Percentiles rank a stretch among this genome's conserved stretches.
These are phyloP conservation scores for Astatoreochromis straeleni DNA, from an alignment of 2,113 vertebrate species.

Conservation along the genomic window DNA sequence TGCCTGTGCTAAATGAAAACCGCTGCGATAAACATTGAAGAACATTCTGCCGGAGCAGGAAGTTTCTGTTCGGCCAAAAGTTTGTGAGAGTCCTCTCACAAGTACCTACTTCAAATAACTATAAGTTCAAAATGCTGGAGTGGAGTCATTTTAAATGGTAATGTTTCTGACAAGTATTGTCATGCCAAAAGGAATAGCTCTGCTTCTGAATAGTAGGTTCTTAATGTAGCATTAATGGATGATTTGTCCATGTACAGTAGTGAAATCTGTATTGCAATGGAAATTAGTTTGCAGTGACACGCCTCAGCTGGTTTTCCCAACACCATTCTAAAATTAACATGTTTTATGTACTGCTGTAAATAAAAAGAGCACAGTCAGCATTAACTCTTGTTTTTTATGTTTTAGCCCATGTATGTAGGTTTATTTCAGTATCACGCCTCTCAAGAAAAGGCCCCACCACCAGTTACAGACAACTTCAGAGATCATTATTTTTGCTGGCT, in stretches of 20 bases:
- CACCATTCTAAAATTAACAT: background rate
- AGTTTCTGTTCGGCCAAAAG: background rate
- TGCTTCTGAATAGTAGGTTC: slow-evolving; percentile 5
- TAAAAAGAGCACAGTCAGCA: background rate
- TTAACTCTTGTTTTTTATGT: background rate
- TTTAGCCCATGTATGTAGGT: background rate
- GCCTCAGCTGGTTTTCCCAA: background rate
- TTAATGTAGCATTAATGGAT: slow-evolving; percentile 46
- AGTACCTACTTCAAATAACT: background rate
- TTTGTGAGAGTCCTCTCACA: background rate
- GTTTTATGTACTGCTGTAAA: background rate
- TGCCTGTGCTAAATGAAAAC: background rate
- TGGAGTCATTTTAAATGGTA: background rate
- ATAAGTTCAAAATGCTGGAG: background rate
- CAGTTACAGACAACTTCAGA: background rate
- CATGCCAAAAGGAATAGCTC: background rate
- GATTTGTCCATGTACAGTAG: slow-evolving; percentile 13
- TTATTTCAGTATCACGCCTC: background rate
- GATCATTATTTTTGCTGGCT: background rate
- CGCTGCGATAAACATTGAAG: background rate
- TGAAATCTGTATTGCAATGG: background rate
- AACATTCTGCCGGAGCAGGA: background rate
- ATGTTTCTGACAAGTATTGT: background rate
- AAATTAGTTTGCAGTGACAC: background rate
- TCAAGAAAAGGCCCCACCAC: background rate